A percentile compares a stretch with the other conserved stretches of the same genome.
Conservation (phyloP, 2,113 vertebrate species). For the Phalacrocorax pelagicus region DNA sequence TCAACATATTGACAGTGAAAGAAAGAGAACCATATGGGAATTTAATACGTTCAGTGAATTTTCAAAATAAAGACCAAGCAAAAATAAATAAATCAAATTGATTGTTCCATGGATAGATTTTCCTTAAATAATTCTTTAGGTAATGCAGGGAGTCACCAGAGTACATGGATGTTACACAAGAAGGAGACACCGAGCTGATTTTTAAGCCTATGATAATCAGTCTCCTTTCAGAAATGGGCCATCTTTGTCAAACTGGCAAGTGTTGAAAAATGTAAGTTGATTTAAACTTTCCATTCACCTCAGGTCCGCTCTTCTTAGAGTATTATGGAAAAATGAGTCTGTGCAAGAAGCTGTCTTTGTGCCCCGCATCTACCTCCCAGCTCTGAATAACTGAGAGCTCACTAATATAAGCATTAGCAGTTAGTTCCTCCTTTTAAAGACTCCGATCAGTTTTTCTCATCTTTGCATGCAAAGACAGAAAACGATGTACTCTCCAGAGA, state of each 20-base stretch:
- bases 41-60: neutral
- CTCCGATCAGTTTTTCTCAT: neutral
- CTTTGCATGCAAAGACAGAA: neutral
- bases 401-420: neutral
- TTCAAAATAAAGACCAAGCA: neutral
- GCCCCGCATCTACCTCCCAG: neutral
- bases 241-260: neutral
- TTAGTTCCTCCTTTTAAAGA: neutral
- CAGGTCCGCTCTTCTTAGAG: neutral
- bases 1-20: neutral
- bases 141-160: neutral
- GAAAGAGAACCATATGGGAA: neutral
- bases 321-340: neutral
- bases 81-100: neutral
- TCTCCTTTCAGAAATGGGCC: neutral
- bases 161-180: neutral
- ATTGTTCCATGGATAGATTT: neutral
- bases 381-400: neutral
- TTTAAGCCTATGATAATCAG: neutral
- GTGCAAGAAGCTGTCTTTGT: neutral
- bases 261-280: neutral
- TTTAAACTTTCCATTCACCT: neutral
- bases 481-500: neutral
- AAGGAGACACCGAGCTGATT: neutral
- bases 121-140: neutral